Percentiles rank a stretch among this genome's conserved stretches.
Evolutionary conservation across 1,140 invertebrate species (phyloP).

Genomic region (Phthorimaea operculella): DNA sequence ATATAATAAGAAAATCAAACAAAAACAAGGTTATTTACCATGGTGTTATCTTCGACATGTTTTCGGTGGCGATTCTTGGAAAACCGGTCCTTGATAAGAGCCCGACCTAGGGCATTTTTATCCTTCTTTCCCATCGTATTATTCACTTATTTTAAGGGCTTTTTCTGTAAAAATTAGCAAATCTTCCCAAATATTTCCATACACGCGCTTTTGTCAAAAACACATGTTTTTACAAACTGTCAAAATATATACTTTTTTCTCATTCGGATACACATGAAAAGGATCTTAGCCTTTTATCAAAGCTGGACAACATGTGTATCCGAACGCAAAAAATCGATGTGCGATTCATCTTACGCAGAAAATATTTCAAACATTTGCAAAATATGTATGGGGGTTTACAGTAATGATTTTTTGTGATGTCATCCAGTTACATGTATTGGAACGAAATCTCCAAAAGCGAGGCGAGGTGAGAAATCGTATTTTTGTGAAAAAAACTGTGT

Average conservation of each 20-base stretch:
- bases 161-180: background rate
- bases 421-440: background rate
- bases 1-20: background rate
- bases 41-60: constrained; percentile 72
- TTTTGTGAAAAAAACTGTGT: background rate
- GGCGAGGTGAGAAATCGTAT: background rate
- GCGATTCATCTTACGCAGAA: constrained; percentile 7
- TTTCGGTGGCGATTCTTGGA: constrained; percentile 67
- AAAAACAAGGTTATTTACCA: constrained; percentile 59
- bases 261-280: constrained; percentile 2
- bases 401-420: constrained; percentile 3
- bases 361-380: background rate
- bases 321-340: background rate
- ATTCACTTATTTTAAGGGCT: background rate
- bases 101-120: constrained; percentile 73
- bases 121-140: constrained; percentile 74
- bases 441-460: background rate
- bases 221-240: constrained; percentile 10
- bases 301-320: background rate
- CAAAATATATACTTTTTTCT: background rate
- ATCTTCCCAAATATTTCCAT: background rate
- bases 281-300: background rate
- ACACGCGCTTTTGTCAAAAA: constrained; percentile 7
- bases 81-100: constrained; percentile 83
- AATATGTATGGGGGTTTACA: background rate